These are phyloP conservation scores for Drosophila chauvacae DNA, from an alignment of 1,140 invertebrate species.

Conservation along the genomic window DNA sequence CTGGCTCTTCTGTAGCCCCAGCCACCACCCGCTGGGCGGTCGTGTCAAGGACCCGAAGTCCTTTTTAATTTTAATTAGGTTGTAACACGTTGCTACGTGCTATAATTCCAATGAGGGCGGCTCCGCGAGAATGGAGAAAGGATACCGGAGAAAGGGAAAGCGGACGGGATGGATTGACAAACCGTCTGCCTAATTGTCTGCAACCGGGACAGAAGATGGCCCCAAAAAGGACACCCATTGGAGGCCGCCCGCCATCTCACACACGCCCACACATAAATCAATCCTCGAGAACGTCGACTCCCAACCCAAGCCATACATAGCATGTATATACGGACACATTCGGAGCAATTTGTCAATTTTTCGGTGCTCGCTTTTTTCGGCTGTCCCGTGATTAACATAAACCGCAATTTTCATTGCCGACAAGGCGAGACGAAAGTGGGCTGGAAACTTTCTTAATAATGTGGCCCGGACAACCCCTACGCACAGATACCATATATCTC, in stretches of 20 bases:
- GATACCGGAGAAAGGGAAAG: conserved; percentile 40
- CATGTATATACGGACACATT: conserved; percentile 36
- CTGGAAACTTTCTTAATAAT: conserved; percentile 75
- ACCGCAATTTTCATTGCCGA: conserved; percentile 66
- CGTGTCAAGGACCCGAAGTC: conserved; percentile 77
- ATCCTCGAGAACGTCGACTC: conserved; percentile 26
- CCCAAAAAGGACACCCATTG: conserved; percentile 16
- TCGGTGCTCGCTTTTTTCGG: conserved; percentile 44
- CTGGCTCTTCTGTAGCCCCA: conserved; percentile 21
- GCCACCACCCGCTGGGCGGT: conserved; percentile 35
- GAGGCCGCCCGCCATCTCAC: conserved; percentile 5
- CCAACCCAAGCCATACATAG: background rate
- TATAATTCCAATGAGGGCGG: conserved; percentile 56
- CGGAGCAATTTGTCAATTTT: conserved; percentile 75
- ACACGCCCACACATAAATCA: conserved; percentile 70
- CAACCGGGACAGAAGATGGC: conserved; percentile 30
- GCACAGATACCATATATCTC: conserved; percentile 42
- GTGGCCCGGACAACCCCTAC: conserved; percentile 38
- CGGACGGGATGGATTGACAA: conserved; percentile 35
- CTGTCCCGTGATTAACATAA: conserved; percentile 76
- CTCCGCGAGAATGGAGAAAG: conserved; percentile 9
- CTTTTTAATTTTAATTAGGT: conserved; percentile 79
- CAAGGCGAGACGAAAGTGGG: conserved; percentile 39
- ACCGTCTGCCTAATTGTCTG: conserved; percentile 68
- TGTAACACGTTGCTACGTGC: conserved; percentile 79